Evolutionary conservation across 1,140 invertebrate species (phyloP).

Genomic region (Lanistes nyassanus): DNA sequence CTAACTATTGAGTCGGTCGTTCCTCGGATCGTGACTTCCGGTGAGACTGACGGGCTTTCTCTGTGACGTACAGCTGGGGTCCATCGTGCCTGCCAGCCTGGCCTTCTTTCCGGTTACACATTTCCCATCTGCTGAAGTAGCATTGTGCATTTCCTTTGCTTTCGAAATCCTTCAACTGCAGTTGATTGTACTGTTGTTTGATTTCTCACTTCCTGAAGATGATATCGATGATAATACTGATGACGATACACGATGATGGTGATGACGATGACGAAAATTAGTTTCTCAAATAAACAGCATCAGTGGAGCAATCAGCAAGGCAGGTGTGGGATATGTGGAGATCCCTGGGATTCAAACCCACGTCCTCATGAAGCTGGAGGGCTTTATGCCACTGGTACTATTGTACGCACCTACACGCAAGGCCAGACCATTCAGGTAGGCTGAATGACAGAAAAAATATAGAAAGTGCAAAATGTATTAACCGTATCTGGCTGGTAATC

Average conservation of each 20-base stretch:
- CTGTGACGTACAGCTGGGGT: too few relatives aligned
- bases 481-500: too few relatives aligned
- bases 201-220: not conserved
- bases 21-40: too few relatives aligned
- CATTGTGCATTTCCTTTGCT: too few relatives aligned
- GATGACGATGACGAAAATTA: not conserved
- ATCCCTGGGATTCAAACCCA: constrained; percentile 54
- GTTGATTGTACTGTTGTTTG: not conserved
- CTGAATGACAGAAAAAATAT: too few relatives aligned
- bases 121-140: too few relatives aligned
- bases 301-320: constrained; percentile 31
- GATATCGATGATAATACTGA: not conserved
- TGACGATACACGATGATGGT: not conserved
- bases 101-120: too few relatives aligned
- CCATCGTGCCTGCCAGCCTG: too few relatives aligned
- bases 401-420: constrained; percentile 48
- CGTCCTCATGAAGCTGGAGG: constrained; percentile 54
- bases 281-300: not conserved
- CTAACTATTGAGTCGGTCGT: too few relatives aligned
- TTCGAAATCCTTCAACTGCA: too few relatives aligned
- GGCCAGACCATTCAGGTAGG: constrained; percentile 24
- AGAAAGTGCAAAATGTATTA: too few relatives aligned
- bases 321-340: constrained; percentile 67
- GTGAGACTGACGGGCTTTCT: too few relatives aligned
- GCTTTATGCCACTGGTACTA: constrained; percentile 43